phyloP scores from a whole-genome alignment of 2,888 invertebrate species.

The Saturnia japonica region DNA sequence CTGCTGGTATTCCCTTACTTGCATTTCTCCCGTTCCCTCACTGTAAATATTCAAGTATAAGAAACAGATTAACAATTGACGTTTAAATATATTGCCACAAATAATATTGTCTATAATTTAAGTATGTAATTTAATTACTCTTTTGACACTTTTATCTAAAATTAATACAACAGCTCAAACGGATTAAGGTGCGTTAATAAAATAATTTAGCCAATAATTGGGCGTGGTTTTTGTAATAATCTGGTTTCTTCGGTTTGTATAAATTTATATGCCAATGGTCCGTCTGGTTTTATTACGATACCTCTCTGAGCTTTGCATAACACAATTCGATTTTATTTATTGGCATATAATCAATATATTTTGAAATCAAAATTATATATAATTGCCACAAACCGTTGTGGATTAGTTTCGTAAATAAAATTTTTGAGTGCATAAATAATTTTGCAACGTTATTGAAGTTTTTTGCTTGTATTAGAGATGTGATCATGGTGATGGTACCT shows the following conservation, averaged over 20 bases:
- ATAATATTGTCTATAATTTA: not conserved
- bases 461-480: not conserved
- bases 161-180: not conserved
- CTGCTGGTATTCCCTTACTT: no score
- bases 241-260: not conserved
- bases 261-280: not conserved
- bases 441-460: not conserved
- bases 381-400: conserved; percentile 9
- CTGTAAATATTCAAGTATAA: no score
- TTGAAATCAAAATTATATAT: conserved; percentile 11
- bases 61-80: no score
- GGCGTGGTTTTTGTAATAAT: conserved; percentile 11
- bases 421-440: not conserved
- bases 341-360: conserved; percentile 7
- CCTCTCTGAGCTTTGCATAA: conserved; percentile 11
- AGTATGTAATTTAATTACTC: not conserved
- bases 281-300: conserved; percentile 14
- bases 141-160: not conserved
- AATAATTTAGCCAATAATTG: conserved; percentile 22
- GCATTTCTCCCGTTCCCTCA: no score
- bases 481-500: not conserved
- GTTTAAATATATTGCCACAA: no score
- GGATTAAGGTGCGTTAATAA: not conserved
- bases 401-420: not conserved
- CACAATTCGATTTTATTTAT: conserved; percentile 3